Conservation (phyloP, 1,140 invertebrate genomes). For the Mactra quadrangularis region DNA sequence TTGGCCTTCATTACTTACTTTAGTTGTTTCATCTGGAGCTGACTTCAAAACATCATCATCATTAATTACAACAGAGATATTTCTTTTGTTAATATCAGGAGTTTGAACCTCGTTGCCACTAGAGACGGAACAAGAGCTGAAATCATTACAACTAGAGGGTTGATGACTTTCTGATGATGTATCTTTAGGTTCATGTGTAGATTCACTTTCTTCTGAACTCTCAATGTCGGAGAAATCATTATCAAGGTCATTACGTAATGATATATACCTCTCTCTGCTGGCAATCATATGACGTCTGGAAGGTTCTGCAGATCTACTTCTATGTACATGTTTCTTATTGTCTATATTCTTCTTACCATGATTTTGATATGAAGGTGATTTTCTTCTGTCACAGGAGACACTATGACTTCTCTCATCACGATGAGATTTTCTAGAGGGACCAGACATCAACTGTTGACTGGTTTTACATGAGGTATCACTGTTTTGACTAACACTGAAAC, state of each 20-base stretch:
- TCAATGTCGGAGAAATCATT: conserved; percentile 28
- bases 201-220: conserved; percentile 38
- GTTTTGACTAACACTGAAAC: too few species aligned
- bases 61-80: too few species aligned
- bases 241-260: not conserved
- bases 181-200: conserved; percentile 29
- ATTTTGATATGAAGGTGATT: not conserved
- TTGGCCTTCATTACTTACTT: too few species aligned
- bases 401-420: not conserved
- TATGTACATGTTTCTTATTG: not conserved
- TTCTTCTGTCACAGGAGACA: not conserved
- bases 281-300: not conserved
- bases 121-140: conserved; percentile 21
- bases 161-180: conserved; percentile 9
- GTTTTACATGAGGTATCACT: too few species aligned
- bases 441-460: too few species aligned
- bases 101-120: conserved; percentile 16
- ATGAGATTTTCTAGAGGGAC: not conserved
- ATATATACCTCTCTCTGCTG: not conserved
- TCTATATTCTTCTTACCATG: not conserved
- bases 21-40: too few species aligned
- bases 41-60: too few species aligned
- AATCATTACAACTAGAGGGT: conserved; percentile 13
- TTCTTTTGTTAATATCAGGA: not conserved
- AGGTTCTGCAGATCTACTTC: conserved; percentile 4